These are phyloP conservation scores for Cyphomyrus plagiostoma DNA, from an alignment of 2,113 vertebrate genomes.

Conservation along the genomic window DNA sequence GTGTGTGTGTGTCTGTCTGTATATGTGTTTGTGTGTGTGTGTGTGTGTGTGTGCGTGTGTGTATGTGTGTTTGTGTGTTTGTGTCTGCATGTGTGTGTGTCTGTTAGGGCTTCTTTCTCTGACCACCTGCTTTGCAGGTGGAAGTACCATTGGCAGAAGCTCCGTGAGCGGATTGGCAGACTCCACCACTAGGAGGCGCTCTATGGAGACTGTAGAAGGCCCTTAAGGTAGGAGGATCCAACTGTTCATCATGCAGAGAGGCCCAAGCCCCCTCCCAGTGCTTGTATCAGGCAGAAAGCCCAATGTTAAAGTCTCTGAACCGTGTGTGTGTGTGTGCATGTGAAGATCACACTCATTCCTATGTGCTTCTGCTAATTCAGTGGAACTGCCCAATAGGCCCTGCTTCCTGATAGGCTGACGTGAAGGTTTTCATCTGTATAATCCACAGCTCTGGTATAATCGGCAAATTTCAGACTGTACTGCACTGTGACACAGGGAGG, in stretches of 20 bases:
- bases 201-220: not conserved
- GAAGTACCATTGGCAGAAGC: conserved; percentile 40
- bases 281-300: no score
- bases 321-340: no score
- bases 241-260: not conserved
- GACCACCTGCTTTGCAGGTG: conserved; percentile 34
- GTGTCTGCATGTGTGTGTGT: no score
- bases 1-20: not conserved
- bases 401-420: no score
- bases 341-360: no score
- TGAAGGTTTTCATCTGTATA: not conserved
- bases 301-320: no score
- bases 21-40: not conserved
- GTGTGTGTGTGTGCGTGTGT: rapidly evolving
- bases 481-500: not conserved
- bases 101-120: not conserved
- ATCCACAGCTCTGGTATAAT: not conserved
- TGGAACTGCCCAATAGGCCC: no score
- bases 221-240: not conserved
- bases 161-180: conserved; percentile 31
- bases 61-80: not conserved
- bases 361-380: no score
- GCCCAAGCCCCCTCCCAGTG: no score
- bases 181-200: conserved; percentile 19
- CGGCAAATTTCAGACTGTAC: not conserved